These are phyloP conservation scores for Sakesphorus luctuosus DNA, from an alignment of 2,113 vertebrate species.

Conservation along the genomic window DNA sequence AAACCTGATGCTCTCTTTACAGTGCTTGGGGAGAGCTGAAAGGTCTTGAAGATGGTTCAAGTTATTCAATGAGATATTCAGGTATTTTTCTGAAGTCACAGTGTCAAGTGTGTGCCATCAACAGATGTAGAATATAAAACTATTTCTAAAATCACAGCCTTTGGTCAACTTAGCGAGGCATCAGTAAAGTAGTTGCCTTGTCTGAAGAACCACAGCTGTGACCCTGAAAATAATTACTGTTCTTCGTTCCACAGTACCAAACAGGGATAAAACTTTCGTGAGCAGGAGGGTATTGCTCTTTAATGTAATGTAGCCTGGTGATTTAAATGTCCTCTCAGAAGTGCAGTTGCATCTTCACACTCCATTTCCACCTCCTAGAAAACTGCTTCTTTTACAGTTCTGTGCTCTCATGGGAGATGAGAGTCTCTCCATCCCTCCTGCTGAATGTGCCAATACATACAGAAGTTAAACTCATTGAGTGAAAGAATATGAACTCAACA, in stretches of 20 bases:
- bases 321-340: not conserved
- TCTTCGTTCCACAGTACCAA: not conserved
- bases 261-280: not conserved
- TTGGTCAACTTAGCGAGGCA: not conserved
- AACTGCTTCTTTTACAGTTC: not conserved
- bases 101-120: not conserved
- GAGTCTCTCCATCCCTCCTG: not conserved
- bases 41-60: not conserved
- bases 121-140: not conserved
- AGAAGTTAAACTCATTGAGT: not conserved
- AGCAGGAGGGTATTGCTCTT: not conserved
- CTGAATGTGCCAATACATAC: not conserved
- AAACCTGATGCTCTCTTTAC: not conserved
- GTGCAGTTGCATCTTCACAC: not conserved
- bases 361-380: not conserved
- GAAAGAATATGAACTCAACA: not conserved
- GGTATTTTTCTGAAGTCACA: not conserved
- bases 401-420: not conserved
- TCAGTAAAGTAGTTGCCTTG: not conserved
- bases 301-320: not conserved
- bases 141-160: not conserved
- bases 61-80: not conserved
- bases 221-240: not conserved
- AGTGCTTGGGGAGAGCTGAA: not conserved
- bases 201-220: not conserved